Percentiles rank a stretch among this genome's conserved stretches.
Evolutionary conservation across 64 coral and sea anemone species (phyloP).

Genomic region (Dendrophyllia cribrosa): DNA sequence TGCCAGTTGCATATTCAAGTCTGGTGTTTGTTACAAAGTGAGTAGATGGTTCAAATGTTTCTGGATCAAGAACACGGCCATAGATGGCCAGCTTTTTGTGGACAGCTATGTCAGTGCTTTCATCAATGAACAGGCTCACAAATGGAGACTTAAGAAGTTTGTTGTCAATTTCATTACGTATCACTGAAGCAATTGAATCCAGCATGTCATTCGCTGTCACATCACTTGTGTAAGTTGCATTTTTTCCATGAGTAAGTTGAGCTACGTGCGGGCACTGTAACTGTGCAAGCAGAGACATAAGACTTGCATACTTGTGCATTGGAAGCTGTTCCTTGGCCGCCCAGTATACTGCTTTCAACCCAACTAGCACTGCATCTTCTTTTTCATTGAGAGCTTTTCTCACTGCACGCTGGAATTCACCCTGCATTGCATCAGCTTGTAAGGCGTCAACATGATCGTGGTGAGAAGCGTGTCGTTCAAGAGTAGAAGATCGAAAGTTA

Average conservation of each 20-base stretch:
- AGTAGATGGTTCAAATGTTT: conserved; percentile 57
- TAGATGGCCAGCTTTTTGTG: conserved; percentile 63
- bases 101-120: conserved; percentile 63
- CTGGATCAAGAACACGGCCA: no score
- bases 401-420: conserved; percentile 57
- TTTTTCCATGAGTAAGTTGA: conserved; percentile 54
- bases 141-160: conserved; percentile 56
- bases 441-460: conserved; percentile 64
- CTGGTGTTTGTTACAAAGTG: conserved; percentile 58
- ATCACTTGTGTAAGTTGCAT: conserved; percentile 60
- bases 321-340: conserved; percentile 57
- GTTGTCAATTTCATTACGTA: conserved; percentile 53
- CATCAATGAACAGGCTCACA: no score
- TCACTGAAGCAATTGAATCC: conserved; percentile 58
- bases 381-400: conserved; percentile 65
- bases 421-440: conserved; percentile 35
- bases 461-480: conserved; percentile 49
- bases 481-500: no score
- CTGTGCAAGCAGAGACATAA: conserved; percentile 60
- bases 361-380: conserved; percentile 59
- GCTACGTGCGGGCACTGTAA: conserved; percentile 47
- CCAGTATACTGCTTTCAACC: conserved; percentile 63
- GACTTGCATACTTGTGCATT: conserved; percentile 58
- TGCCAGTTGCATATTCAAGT: conserved; percentile 55
- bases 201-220: no score